phyloP scores from a whole-genome alignment of 2,888 invertebrate species.

The Tipula vernalis region DNA sequence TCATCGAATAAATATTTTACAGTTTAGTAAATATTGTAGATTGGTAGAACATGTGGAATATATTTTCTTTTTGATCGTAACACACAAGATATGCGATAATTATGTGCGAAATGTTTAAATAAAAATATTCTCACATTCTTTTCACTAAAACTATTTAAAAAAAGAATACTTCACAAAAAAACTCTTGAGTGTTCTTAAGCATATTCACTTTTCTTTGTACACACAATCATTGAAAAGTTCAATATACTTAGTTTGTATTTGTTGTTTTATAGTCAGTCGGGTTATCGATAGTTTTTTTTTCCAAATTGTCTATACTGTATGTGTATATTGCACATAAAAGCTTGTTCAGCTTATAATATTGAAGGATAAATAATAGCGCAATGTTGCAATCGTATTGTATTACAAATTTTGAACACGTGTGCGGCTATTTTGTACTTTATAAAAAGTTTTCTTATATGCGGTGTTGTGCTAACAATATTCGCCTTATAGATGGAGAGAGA shows the following conservation, averaged over 20 bases:
- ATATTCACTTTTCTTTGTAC: background rate
- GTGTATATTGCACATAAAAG: background rate
- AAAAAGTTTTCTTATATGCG: background rate
- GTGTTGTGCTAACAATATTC: background rate
- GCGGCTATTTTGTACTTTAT: background rate
- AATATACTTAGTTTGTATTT: background rate
- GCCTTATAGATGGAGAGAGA: background rate
- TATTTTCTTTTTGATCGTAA: background rate
- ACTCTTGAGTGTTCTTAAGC: background rate
- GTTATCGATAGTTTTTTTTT: background rate
- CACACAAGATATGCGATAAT: background rate
- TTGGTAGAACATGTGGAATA: background rate
- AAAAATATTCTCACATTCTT: background rate
- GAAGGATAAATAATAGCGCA: background rate
- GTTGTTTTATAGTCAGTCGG: background rate
- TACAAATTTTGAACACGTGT: constrained; percentile 4
- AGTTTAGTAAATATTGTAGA: background rate
- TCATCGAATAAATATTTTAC: background rate
- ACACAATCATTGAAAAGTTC: background rate
- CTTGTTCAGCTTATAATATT: background rate
- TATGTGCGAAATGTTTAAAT: background rate
- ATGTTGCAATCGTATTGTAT: background rate
- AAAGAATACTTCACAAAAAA: background rate
- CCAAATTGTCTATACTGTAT: background rate
- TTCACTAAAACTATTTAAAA: background rate